A percentile compares a stretch with the other conserved stretches of the same genome.
phyloP scores from a whole-genome alignment of 2,113 vertebrate species.

The Dermatemys mawii region DNA sequence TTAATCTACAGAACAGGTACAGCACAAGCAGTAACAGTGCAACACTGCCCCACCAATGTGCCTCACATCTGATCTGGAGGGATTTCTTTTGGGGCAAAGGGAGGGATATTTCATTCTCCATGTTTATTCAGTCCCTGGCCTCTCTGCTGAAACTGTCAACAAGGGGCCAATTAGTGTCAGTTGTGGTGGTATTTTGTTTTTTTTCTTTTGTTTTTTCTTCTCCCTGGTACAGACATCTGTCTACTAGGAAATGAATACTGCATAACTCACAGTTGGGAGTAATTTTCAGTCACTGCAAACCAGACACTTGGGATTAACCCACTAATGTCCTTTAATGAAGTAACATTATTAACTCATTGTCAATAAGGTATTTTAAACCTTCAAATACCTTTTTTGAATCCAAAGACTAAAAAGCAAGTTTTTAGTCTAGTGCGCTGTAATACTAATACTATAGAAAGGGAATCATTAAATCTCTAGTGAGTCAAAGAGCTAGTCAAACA shows the following conservation, averaged over 20 bases:
- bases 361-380: background rate
- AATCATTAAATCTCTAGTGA: background rate
- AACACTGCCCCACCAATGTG: background rate
- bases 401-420: background rate
- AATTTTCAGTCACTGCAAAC: background rate
- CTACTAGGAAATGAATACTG: background rate
- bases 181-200: background rate
- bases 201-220: background rate
- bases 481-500: background rate
- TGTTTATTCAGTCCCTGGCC: constrained; percentile 15
- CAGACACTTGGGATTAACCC: background rate
- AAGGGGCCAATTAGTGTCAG: constrained; percentile 40
- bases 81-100: background rate
- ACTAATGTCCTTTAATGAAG: constrained; percentile 11
- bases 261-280: background rate
- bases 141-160: constrained; percentile 34
- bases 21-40: background rate
- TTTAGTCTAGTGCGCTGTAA: background rate
- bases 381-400: background rate
- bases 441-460: background rate
- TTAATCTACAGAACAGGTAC: background rate
- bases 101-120: background rate
- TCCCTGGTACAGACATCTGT: background rate
- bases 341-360: background rate
- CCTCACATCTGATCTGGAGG: background rate